Conservation (phyloP, 2,797 vertebrate genomes). For the Gila robusta region DNA sequence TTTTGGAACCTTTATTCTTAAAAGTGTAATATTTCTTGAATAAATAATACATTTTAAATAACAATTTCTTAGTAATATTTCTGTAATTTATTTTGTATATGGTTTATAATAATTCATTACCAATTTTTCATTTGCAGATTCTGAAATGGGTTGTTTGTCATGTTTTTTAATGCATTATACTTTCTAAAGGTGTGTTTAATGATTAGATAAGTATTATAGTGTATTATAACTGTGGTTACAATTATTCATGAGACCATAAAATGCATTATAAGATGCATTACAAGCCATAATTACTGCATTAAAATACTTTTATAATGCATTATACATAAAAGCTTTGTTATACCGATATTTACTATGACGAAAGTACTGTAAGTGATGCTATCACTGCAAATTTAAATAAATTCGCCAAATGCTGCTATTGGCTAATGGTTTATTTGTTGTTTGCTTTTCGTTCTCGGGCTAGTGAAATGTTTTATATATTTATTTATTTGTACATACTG, state of each 20-base stretch:
- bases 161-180: too few relatives aligned
- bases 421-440: not conserved
- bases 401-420: not conserved
- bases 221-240: too few relatives aligned
- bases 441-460: not conserved
- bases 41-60: too few relatives aligned
- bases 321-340: too few relatives aligned
- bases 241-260: not conserved
- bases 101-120: constrained; percentile 51
- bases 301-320: too few relatives aligned
- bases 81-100: constrained; percentile 26
- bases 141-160: too few relatives aligned
- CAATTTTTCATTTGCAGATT: not conserved
- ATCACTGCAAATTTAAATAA: not conserved
- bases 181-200: too few relatives aligned
- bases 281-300: too few relatives aligned
- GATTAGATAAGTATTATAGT: too few relatives aligned
- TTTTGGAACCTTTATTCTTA: not conserved
- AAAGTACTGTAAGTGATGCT: not conserved
- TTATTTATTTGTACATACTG: constrained; percentile 71
- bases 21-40: not conserved
- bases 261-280: too few relatives aligned
- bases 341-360: not conserved
- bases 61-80: not conserved
- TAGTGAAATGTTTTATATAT: constrained; percentile 42